Conservation (phyloP, 2,113 vertebrate genomes). For the Thermophis baileyi region DNA sequence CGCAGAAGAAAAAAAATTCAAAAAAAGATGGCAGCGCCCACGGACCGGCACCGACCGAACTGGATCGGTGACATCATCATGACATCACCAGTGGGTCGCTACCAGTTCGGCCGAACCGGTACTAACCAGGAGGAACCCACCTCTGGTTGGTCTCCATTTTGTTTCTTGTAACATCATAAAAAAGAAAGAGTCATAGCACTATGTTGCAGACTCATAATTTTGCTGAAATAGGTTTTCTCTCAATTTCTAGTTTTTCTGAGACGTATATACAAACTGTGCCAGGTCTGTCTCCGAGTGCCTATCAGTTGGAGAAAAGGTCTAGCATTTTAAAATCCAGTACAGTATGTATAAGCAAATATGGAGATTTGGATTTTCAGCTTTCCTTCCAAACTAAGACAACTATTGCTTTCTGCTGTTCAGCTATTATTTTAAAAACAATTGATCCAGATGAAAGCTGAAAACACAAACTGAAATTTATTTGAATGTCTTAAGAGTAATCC, state of each 20-base stretch:
- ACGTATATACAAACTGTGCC: not conserved
- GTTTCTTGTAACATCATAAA: not conserved
- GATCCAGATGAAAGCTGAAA: conserved; percentile 26
- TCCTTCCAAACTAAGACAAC: not conserved
- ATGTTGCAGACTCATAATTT: not conserved
- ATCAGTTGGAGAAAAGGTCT: not conserved
- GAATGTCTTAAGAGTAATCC: conserved; percentile 2
- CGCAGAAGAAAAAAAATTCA: too few species aligned
- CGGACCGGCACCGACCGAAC: too few species aligned
- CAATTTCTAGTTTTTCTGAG: not conserved
- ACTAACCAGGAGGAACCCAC: too few species aligned
- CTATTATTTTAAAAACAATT: conserved; percentile 37
- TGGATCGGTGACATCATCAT: too few species aligned
- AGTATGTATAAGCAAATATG: not conserved
- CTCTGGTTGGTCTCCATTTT: not conserved
- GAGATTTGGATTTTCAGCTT: not conserved
- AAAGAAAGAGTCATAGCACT: not conserved
- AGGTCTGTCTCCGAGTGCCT: not conserved
- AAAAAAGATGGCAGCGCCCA: too few species aligned
- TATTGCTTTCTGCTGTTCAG: conserved; percentile 14
- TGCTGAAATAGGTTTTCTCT: not conserved
- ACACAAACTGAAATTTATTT: conserved; percentile 18
- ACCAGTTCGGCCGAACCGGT: too few species aligned
- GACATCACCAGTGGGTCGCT: too few species aligned
- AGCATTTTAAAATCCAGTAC: not conserved